phyloP scores from a whole-genome alignment of 2,888 invertebrate species.

The Scaptomyza flava region DNA sequence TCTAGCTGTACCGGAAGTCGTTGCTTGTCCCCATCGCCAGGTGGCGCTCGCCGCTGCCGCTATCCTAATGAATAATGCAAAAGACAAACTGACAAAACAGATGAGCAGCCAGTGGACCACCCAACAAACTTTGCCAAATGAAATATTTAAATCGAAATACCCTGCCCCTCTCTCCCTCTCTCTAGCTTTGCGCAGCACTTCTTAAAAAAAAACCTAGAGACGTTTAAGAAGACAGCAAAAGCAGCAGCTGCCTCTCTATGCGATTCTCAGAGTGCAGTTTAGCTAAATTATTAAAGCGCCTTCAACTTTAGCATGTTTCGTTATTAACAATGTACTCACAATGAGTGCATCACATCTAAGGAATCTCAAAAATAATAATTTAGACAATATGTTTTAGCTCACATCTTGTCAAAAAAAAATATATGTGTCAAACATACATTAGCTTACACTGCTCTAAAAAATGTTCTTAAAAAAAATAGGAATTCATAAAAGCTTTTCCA shows the following conservation, averaged over 20 bases:
- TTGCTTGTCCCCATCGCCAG: constrained; percentile 28
- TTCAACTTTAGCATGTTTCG: background rate
- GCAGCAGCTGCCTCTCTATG: constrained; percentile 10
- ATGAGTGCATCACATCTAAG: background rate
- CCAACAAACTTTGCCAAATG: constrained; percentile 66
- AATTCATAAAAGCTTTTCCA: too few species aligned
- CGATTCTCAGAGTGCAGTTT: constrained; percentile 16
- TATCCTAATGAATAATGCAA: constrained; percentile 59
- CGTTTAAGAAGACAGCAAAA: background rate
- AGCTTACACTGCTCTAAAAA: background rate
- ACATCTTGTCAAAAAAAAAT: background rate
- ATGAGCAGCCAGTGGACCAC: constrained; percentile 54
- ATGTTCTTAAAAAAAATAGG: too few species aligned
- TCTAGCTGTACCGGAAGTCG: constrained; percentile 55
- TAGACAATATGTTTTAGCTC: background rate
- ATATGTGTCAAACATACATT: background rate
- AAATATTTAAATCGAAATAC: constrained; percentile 73
- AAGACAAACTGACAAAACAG: constrained; percentile 53
- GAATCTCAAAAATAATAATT: background rate
- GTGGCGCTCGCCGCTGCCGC: constrained; percentile 33
- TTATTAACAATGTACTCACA: background rate
- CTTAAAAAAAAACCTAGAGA: background rate
- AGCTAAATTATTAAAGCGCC: background rate
- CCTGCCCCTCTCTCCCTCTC: background rate
- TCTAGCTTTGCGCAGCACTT: constrained; percentile 23